A percentile compares a stretch with the other conserved stretches of the same genome.
Evolutionary conservation across 2,113 vertebrate genomes (phyloP).

Genomic region (Vidua chalybeata): DNA sequence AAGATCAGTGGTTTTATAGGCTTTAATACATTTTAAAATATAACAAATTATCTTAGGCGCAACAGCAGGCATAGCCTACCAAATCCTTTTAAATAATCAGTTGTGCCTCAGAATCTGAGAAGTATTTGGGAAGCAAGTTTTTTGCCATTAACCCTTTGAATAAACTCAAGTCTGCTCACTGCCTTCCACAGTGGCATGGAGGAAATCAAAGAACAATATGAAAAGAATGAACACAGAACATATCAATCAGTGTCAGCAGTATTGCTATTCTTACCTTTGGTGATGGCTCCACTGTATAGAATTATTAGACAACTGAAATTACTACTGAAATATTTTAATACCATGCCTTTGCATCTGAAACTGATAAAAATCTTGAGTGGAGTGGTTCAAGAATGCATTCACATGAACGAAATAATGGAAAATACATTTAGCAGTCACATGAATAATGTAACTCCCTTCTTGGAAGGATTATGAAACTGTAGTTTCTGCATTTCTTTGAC

Average conservation of each 20-base stretch:
- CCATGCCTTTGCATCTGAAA: constrained; percentile 43
- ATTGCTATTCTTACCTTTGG: background rate
- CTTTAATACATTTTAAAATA: constrained; percentile 30
- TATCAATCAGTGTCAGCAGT: background rate
- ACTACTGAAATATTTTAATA: constrained; percentile 18
- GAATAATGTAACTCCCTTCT: constrained; percentile 62
- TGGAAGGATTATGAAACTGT: constrained; percentile 43
- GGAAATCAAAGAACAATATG: background rate
- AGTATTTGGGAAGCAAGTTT: background rate
- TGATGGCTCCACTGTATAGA: background rate
- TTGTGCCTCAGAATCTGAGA: background rate
- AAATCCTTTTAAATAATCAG: constrained; percentile 16
- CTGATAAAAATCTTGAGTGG: constrained; percentile 25
- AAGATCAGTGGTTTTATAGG: constrained; percentile 24
- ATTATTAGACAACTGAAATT: background rate
- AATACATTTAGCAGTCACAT: constrained; percentile 66
- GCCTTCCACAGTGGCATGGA: background rate
- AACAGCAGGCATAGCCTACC: background rate
- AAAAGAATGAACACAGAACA: background rate
- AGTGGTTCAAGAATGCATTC: constrained; percentile 47
- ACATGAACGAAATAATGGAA: constrained; percentile 60
- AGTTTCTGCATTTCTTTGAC: constrained; percentile 52
- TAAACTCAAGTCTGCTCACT: background rate
- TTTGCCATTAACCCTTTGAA: background rate
- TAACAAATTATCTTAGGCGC: constrained; percentile 27